Base-by-base conservation (phyloP, 2,888 invertebrate species). In the Patella ulyssiponensis region DNA sequence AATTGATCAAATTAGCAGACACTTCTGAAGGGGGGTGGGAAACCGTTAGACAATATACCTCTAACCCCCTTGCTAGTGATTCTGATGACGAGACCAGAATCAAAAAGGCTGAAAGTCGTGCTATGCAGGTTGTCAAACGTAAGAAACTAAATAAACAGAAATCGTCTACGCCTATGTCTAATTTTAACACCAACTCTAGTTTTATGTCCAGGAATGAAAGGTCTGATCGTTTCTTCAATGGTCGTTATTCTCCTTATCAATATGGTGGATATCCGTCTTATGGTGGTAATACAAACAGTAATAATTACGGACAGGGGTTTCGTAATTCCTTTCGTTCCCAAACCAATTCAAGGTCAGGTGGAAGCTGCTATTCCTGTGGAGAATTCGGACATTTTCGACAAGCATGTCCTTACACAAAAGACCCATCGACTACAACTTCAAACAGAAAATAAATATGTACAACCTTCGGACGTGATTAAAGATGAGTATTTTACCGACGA, bases 61-160 rank as follows among this genome's bases (percentile, higher is more conserved):
- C 72, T 1, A 77, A 82, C n/a, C 81, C 79, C 4, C 52, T 81
- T 14, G 83, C 82, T 14, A 78, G 77, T 54, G 79, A 82, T 44
- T 78, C 73, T 14, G 84, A 81, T 1, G 81, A 81, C 69, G 81
- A 81, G 20, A 51, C 74, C 1, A 78, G 77, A 64, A 81, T 81
- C 33, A 27, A 33, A 17, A 77, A 75, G 64, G 81, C 80, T 23
- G 81, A 82, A 54, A 73, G 70, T 14, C 51, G 80, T 2, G 81
- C 83, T 27, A 23, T 80, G 9, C 75, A 79, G 33, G 77, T 77
- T 53, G 70, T 76, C 27, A 83, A 80, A 54, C 27, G 53, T 14
- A 20, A 51, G n/a, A 53, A 1, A 15, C 27, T 69, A 27, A 27
- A 27, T 53, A 52, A 52, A 23, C 71, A 33, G 54, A 70, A n/a